Evolutionary conservation across 1,140 invertebrate species (phyloP), one percentile per base, ranked within the genome.

Genomic region (Idris sp.): DNA sequence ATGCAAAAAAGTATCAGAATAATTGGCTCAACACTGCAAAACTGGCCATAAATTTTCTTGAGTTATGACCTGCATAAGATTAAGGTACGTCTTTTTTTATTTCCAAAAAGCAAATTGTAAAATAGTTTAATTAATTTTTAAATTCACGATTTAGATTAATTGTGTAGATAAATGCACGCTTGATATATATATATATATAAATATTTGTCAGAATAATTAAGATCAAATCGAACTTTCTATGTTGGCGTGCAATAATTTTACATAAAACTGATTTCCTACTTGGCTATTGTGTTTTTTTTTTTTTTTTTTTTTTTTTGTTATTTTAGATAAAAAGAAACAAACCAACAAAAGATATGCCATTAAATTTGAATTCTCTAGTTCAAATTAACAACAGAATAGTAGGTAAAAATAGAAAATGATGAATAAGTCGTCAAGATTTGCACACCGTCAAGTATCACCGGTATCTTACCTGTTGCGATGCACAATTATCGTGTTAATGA

Each of bases 401-500:
- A n/a, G n/a, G n/a, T n/a, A n/a, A n/a, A n/a, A n/a, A n/a, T 10
- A 58, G 8, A 72, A 64, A 43, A 83, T 81, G 81, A 75, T 81
- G 82, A 76, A 81, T 53, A 64, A 68, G 46, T 19, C 43, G 43
- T 18, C 81, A 77, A 77, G 44, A 49, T 67, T 53, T 16, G 40
- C 51, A 10, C 72, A 54, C 33, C 74, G 59, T 56, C 43, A 65
- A 33, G 68, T 78, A 44, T 77, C 77, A 15, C 65, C 81, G n/a
- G 40, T 72, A 16, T 76, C 83, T 25, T 83, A 83, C 25, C 13
- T 81, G 3, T 38, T 84, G 41, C 81, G 84, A 51, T 80, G 72
- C 40, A 67, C 78, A 30, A 74, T 84, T 36, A 80, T 85, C 11
- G 62, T 83, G 15, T 65, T 71, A 46, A 81, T 84, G 84, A 80